Evolutionary conservation across 2,888 invertebrate genomes (phyloP).

Genomic region (Perithous albicinctus): DNA sequence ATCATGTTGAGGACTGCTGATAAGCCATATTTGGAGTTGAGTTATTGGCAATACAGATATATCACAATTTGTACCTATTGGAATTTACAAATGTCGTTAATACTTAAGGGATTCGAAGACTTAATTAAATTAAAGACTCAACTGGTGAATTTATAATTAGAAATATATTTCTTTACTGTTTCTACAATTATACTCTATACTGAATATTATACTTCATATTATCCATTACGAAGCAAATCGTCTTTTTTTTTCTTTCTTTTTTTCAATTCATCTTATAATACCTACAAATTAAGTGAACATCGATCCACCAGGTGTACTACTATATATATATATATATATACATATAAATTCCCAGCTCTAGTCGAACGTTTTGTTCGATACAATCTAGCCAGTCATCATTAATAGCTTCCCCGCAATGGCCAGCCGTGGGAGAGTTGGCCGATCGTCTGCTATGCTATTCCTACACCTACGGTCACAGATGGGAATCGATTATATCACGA

Average conservation of each 20-base stretch:
- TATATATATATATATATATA: background rate
- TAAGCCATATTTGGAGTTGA: background rate
- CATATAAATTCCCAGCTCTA: background rate
- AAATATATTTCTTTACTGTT: background rate
- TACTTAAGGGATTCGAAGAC: background rate
- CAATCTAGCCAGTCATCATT: conserved; percentile 36
- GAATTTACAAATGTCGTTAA: too few relatives aligned
- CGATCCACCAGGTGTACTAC: background rate
- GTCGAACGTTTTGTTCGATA: conserved; percentile 30
- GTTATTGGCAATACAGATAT: too few relatives aligned
- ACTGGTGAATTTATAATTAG: background rate
- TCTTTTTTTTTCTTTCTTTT: conserved; percentile 9
- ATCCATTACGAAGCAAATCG: conserved; percentile 7
- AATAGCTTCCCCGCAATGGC: conserved; percentile 40
- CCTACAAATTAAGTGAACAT: conserved; percentile 17
- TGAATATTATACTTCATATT: background rate
- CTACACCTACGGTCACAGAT: background rate
- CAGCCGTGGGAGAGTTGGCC: conserved; percentile 24
- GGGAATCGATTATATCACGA: conserved; percentile 44
- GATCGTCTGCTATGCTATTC: background rate
- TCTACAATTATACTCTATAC: background rate
- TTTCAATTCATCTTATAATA: conserved; percentile 28
- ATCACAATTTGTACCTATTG: too few relatives aligned
- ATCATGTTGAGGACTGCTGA: background rate
- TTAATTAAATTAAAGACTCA: background rate